These are phyloP conservation scores for Pristionchus entomophagus DNA, from an alignment of 2,888 invertebrate genomes.

Conservation along the genomic window DNA sequence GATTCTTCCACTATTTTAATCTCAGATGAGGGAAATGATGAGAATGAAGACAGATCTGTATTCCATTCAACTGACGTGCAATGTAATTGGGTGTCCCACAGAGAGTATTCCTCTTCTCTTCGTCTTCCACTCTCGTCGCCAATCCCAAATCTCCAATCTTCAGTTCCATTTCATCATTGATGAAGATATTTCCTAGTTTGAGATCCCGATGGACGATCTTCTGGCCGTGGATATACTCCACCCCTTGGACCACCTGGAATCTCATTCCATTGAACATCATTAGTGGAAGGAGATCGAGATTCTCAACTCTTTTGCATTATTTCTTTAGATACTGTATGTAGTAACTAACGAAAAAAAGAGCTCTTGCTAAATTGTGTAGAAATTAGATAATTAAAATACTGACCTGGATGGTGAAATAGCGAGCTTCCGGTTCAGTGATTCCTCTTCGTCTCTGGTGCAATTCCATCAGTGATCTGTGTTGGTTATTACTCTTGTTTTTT, in stretches of 20 bases:
- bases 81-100: slow-evolving; percentile 99
- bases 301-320: too few relatives aligned
- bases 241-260: slow-evolving; percentile 82
- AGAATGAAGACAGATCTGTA: too few relatives aligned
- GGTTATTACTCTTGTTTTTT: too few relatives aligned
- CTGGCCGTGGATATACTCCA: slow-evolving; percentile 92
- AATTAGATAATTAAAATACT: slow-evolving; percentile 89
- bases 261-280: too few relatives aligned
- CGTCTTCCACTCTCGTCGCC: slow-evolving; percentile 92
- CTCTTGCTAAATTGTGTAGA: too few relatives aligned
- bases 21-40: too few relatives aligned
- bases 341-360: too few relatives aligned
- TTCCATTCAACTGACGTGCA: slow-evolving; percentile 84
- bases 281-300: too few relatives aligned
- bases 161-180: slow-evolving; percentile 91
- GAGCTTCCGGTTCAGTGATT: slow-evolving; percentile 94
- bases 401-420: slow-evolving; percentile 86
- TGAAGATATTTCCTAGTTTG: slow-evolving; percentile 95
- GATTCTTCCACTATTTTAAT: too few relatives aligned
- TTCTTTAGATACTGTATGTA: too few relatives aligned
- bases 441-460: slow-evolving; percentile 93
- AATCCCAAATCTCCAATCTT: slow-evolving; percentile 95
- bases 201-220: slow-evolving; percentile 81
- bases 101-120: slow-evolving; percentile 87
- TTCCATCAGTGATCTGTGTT: slow-evolving; percentile 89